phyloP scores from a whole-genome alignment of 2,888 invertebrate species.

The Alloplasta piceator region DNA sequence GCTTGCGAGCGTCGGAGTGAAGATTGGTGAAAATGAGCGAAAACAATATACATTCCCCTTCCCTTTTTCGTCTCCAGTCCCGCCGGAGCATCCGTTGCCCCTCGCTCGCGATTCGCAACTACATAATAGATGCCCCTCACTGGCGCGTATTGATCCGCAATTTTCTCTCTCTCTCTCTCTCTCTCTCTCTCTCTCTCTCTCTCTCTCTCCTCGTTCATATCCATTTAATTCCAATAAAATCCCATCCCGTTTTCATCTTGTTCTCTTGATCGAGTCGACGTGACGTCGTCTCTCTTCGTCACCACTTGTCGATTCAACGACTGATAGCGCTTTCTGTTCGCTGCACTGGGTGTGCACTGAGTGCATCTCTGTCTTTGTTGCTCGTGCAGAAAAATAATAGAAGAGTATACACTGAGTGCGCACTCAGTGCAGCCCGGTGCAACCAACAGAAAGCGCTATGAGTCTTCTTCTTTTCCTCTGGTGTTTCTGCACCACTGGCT shows the following conservation, averaged over 20 bases:
- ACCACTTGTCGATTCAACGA: constrained; percentile 63
- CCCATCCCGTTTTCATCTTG: constrained; percentile 67
- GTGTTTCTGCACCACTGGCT: too few relatives aligned
- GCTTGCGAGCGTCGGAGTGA: constrained; percentile 15
- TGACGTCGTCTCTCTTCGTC: constrained; percentile 19
- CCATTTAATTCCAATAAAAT: constrained; percentile 73
- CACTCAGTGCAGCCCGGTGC: too few relatives aligned
- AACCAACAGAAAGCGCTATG: too few relatives aligned
- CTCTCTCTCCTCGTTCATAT: constrained; percentile 64
- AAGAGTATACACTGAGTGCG: too few relatives aligned
- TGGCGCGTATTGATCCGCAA: constrained; percentile 81
- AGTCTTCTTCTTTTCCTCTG: too few relatives aligned
- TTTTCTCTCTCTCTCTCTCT: constrained; percentile 37
- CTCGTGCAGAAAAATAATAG: too few relatives aligned
- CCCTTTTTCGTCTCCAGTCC: constrained; percentile 61
- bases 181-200: constrained; percentile 8
- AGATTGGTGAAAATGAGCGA: constrained; percentile 48
- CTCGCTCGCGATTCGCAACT: constrained; percentile 65
- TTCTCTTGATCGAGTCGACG: constrained; percentile 24
- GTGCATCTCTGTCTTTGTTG: too few relatives aligned
- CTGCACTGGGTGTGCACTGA: too few relatives aligned
- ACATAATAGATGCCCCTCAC: constrained; percentile 66
- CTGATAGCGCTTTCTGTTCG: too few relatives aligned
- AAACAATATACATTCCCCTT: constrained; percentile 37
- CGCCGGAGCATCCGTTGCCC: constrained; percentile 54